Evolutionary conservation across 2,888 invertebrate genomes (phyloP), one percentile per base, ranked within the genome.

Genomic region (Scrobipalpa atriplicella): DNA sequence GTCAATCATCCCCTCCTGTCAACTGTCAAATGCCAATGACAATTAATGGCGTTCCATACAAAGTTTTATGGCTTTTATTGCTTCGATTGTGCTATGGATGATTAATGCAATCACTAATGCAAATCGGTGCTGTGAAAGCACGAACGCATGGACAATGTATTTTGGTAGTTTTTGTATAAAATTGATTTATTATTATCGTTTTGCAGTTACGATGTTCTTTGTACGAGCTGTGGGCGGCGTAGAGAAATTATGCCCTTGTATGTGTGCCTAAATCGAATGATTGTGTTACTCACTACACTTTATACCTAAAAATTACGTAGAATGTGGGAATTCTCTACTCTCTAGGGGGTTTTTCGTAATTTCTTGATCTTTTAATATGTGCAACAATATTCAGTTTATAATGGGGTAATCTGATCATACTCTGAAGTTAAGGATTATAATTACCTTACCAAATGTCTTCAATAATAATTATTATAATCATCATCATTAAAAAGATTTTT

Each of bases 91-190:
- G 80, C 78, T 81, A 75, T 77, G 78, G 85, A 92, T 92, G 92
- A 92, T 92, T 91, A 92, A 92, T 92, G 92, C 80, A 90, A 89
- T 86, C 86, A 83, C 91, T 92, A 92, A 92, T 92, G 92, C 92
- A 92, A 92, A 92, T 92, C 90, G 85, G 78, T 78, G 74, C 80
- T 78, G 78, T 73, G 78, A 75, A 74, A 81, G 85, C 91, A 92
- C 91, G 89, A 75, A 79, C 75, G 65, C 72, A 65, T 73, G 41
- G 72, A 75, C 77, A 82, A 86, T 89, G 87, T 86, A 73, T 78
- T 80, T 72, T 75, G 76, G 76, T 84, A 84, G 84, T 87, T 85
- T 87, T 87, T 87, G 81, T 85, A 84, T 84, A 77, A 84, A 87
- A 89, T 88, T 91, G 90, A 90, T 90, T 90, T 90, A 90, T 90